Percentiles rank a stretch among this genome's conserved stretches.
Conservation (phyloP, 2,113 vertebrate species). For the Lethenteron camtschaticum region DNA sequence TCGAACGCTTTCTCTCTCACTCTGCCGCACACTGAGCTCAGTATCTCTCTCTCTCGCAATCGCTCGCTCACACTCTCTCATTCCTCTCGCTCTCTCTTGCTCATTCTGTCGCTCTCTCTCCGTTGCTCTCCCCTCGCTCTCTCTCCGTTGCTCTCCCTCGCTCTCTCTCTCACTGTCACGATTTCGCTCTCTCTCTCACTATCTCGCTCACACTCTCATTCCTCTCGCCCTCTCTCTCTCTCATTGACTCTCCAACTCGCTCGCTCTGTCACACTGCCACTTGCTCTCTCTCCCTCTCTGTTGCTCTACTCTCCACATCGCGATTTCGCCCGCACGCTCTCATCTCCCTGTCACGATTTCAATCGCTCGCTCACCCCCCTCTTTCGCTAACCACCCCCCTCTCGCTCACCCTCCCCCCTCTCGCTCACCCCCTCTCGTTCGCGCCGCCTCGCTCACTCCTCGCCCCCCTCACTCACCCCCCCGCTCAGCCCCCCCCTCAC, state of each 20-base stretch:
- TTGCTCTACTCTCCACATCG: conserved; percentile 1
- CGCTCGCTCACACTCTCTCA: neutral
- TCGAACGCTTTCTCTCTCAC: neutral
- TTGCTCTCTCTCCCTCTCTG: neutral
- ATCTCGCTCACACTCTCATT: neutral
- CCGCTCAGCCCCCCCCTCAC: neutral
- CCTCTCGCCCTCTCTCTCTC: neutral
- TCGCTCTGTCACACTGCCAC: neutral
- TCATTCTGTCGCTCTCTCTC: neutral
- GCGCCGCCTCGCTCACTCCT: too few relatives aligned
- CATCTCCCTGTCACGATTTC: neutral
- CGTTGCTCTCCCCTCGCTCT: neutral
- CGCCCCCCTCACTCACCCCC: neutral
- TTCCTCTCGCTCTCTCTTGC: neutral
- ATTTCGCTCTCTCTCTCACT: neutral
- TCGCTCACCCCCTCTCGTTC: neutral
- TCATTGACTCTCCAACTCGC: neutral
- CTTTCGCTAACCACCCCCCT: neutral
- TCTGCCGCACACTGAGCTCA: neutral
- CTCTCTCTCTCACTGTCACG: neutral
- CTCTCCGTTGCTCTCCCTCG: too few relatives aligned
- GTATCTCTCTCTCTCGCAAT: neutral
- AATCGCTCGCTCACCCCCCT: neutral
- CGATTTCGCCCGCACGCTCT: neutral
- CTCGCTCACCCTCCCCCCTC: conserved; percentile 2